These are phyloP conservation scores for Clarias macrocephalus DNA, from an alignment of 2,113 vertebrate species.

Conservation along the genomic window DNA sequence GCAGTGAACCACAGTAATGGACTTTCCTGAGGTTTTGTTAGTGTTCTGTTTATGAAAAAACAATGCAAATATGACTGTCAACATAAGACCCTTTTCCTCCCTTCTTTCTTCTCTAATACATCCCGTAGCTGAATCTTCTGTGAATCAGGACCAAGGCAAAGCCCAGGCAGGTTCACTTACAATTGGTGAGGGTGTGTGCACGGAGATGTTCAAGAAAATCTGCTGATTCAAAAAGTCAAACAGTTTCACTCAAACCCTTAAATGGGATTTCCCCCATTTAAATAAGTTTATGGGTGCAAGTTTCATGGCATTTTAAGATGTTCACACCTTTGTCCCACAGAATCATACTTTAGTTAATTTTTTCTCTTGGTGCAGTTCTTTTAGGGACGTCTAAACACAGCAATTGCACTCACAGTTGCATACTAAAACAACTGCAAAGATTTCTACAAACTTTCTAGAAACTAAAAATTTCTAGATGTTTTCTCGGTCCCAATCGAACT, in stretches of 20 bases:
- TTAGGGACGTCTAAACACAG: no score
- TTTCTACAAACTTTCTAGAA: no score
- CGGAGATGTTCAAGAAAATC: background rate
- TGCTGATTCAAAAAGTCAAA: background rate
- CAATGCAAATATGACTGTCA: background rate
- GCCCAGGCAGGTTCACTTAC: background rate
- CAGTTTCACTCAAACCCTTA: background rate
- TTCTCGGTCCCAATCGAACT: no score
- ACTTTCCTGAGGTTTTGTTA: background rate
- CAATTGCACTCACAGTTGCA: no score
- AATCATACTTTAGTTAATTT: no score
- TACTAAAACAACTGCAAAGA: no score
- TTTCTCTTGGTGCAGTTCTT: no score
- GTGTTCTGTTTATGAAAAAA: background rate
- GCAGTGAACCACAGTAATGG: background rate
- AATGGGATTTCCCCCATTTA: background rate
- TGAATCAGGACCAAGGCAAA: background rate
- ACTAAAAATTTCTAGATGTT: no score
- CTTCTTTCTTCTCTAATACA: background rate
- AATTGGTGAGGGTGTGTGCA: background rate
- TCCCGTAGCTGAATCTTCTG: background rate
- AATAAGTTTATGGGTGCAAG: background rate
- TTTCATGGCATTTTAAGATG: background rate
- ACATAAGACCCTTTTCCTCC: background rate
- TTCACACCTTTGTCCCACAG: no score